Base-by-base conservation (phyloP, 64 coral and sea anemone species). In the Trachythela sp. region DNA sequence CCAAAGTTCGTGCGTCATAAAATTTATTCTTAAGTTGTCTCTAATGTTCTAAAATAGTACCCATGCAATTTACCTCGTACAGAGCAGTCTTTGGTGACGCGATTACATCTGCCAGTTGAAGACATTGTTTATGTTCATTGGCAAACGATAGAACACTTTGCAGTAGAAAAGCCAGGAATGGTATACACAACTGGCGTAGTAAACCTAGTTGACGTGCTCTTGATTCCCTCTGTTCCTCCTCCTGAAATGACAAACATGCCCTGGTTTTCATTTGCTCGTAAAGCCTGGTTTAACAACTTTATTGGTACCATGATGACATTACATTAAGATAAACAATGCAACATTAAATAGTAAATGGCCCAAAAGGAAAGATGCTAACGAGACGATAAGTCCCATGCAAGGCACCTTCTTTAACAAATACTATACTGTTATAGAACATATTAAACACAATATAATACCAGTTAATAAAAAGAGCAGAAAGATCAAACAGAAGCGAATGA, bases 71-170 rank as follows among this genome's bases (percentile, higher is more conserved):
- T 80, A 80, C 75, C 75, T 80, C 31, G 35, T 80, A 80, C 31
- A 80, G 20, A 0, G 31, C 37, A 22, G 31, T 37, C 35, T 80
- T 80, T 36, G 75, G 13, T 36, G 75, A 80, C 8, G 75, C 37
- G 20, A 80, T 80, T 34, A 80, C 35, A 39, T 80, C 75, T 17
- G 75, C 75, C 14, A 80, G 75, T 80, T 80, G 75, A 35, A 80
- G 75, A 37, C 33, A 80, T 35, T 80, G 33, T 18, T 80, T 80
- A 37, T 80, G 75, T 0, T 80, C 20, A 18, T 80, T 30, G 15
- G 75, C 37, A 15, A 9, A 35, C 4, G 75, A 80, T 11, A 80
- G 30, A 80, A 80, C 37, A 37, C 75, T 80, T 80, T 80, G 75
- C 37, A 80, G 20, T 35, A 80, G 15, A 10, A 80, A 80, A 0